Base-by-base conservation (phyloP, 2,888 invertebrate genomes). In the Eulithis prunata region DNA sequence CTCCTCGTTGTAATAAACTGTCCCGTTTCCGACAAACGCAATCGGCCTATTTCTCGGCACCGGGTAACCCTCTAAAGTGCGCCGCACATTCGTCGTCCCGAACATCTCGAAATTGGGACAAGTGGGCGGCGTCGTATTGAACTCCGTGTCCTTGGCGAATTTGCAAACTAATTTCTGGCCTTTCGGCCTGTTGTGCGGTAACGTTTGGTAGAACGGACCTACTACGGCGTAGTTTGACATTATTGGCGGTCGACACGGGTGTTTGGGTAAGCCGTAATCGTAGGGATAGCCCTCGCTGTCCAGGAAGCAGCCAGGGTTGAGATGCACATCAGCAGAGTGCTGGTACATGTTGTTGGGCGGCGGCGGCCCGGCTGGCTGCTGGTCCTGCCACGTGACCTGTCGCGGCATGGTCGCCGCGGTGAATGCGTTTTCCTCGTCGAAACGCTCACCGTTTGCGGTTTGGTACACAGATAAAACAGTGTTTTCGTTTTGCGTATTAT, bases 51-150 rank as follows among this genome's bases (percentile, higher is more conserved):
- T 92, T 49, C 90, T 86, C 64, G 94, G 94, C 59, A 95, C 94
- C 0, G 97, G 97, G 84, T 97, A 97, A 8, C 97, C 97, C 75
- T 97, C 97, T 62, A 96, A 95, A 4, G 97, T 97, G 80, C 96
- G 96, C 71, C 97, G 94, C 57, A 96, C 94, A 81, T 95, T 95
- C 52, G 90, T 85, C 59, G 92, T 89, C 71, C 85, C 89, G 71
- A 90, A 91, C 71, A 86, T 83, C 75, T 93, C 93, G 68, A 88
- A 90, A 84, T 89, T 91, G 70, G 86, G 82, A 74, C 91, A 91
- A 60, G 86, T 75, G 46, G 87, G 84, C 46, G 86, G 83, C 47
- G 85, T 76, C 46, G 89, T 81, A 73, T 93, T 93, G 78, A 93
- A 93, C 75, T 93, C 93, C 56, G 85, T 93, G 74, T 93, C 92